These are phyloP conservation scores for Esox lucius DNA, from an alignment of 2,797 vertebrate species.

Conservation along the genomic window DNA sequence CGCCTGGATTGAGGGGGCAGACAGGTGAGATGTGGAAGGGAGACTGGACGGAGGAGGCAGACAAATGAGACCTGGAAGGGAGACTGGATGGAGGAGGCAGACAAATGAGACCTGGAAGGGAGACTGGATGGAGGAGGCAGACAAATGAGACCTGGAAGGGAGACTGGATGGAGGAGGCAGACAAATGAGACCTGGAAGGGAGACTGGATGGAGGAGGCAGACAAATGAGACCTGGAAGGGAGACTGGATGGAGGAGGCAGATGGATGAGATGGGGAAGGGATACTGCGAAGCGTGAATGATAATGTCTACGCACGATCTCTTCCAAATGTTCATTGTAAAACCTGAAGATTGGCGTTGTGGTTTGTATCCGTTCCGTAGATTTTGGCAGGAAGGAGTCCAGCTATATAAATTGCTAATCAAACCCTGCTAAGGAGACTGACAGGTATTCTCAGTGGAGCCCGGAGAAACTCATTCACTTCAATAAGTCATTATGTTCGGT, in stretches of 20 bases:
- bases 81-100: too few relatives aligned
- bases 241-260: background rate
- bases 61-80: too few relatives aligned
- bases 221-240: too few relatives aligned
- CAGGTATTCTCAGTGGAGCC: conserved; percentile 12
- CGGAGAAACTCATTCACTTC: background rate
- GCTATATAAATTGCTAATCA: conserved; percentile 1
- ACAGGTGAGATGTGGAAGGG: too few relatives aligned
- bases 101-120: too few relatives aligned
- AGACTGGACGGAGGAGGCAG: too few relatives aligned
- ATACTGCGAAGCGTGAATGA: background rate
- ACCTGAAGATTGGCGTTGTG: background rate
- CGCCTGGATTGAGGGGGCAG: background rate
- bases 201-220: too few relatives aligned
- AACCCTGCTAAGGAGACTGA: conserved; percentile 4
- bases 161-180: background rate
- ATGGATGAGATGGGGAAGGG: background rate
- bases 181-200: too few relatives aligned
- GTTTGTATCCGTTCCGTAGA: background rate
- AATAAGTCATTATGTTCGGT: conserved; percentile 8
- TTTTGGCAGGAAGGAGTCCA: background rate
- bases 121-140: too few relatives aligned
- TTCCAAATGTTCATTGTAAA: background rate
- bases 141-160: too few relatives aligned
- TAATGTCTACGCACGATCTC: background rate